Evolutionary conservation across 1,140 invertebrate species (phyloP), one percentile per base, ranked within the genome.

Genomic region (Drosophila equinoxialis): DNA sequence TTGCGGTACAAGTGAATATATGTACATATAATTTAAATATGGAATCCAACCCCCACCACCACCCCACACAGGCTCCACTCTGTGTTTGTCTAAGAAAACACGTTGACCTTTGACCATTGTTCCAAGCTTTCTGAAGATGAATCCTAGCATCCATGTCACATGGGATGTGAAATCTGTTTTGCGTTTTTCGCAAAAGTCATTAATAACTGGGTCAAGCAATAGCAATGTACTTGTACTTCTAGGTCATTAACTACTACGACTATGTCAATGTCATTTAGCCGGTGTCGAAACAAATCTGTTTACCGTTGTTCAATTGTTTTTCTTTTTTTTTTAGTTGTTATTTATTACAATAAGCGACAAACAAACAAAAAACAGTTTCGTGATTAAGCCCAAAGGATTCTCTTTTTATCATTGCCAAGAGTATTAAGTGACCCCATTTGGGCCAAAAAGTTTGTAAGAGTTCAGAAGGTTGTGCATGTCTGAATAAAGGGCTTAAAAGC

Each of bases 1-100:
- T 75, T 82, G 64, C 72, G 66, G 42, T 60, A 71, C 10, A 48
- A 51, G 35, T 65, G 37, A 20, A 69, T 67, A 63, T 30, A n/a
- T n/a, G n/a, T n/a, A n/a, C n/a, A n/a, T n/a, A 17, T 62, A 23
- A 55, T 65, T 39, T 58, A 26, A n/a, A 20, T 64, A 41, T 48
- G 30, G 14, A 54, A 6, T 58, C 68, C 8, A 60, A 39, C 68
- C 71, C 75, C 33, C 45, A 59, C 26, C 63, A 13, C 20, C 51
- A n/a, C 54, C 45, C 17, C 5, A 2, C 45, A 20, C 17, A 11
- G 45, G 8, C 45, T 5, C 17, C 45, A 39, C 11, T 6, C 26
- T 39, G 37, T 11, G 11, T 13, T 11, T 30, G 26, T 39, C 37
- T 39, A 2, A 8, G 1, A 39, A 39, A 39, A 11, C 10, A 1